These are phyloP conservation scores for Hyla sarda DNA, from an alignment of 2,113 vertebrate species.

Conservation along the genomic window DNA sequence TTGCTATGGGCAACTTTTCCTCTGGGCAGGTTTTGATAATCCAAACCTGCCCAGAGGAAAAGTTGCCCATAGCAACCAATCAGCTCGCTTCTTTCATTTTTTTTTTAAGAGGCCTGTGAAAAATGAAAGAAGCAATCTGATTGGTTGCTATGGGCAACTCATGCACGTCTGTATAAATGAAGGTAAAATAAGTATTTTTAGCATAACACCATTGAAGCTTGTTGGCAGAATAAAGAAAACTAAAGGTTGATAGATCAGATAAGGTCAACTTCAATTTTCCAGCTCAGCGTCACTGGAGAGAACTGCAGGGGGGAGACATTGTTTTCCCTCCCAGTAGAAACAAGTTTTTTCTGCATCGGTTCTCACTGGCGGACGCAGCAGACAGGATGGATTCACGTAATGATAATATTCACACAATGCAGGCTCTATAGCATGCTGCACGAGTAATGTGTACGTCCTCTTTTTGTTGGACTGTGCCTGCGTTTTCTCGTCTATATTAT, in stretches of 20 bases:
- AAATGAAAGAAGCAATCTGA: no score
- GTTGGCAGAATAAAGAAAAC: neutral
- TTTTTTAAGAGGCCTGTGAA: no score
- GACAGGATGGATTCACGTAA: neutral
- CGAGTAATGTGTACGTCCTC: neutral
- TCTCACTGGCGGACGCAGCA: neutral
- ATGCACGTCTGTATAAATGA: no score
- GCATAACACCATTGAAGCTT: neutral
- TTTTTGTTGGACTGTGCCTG: constrained; percentile 17
- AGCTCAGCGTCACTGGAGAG: neutral
- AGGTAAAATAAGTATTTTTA: constrained; percentile 2
- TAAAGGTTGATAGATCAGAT: constrained; percentile 13
- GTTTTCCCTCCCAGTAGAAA: neutral
- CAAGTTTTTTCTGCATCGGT: neutral
- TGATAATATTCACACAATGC: neutral
- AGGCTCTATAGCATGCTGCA: neutral
- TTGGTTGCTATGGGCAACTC: no score
- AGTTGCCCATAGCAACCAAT: no score
- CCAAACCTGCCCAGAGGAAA: no score
- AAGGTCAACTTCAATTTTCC: constrained; percentile 10
- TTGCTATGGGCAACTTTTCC: no score
- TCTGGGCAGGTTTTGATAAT: no score
- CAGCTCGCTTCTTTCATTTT: no score
- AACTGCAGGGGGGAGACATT: neutral
- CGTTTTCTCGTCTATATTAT: constrained; percentile 7